A percentile compares a stretch with the other conserved stretches of the same genome.
phyloP scores from a whole-genome alignment of 2,797 vertebrate genomes.

The Helostoma temminkii region DNA sequence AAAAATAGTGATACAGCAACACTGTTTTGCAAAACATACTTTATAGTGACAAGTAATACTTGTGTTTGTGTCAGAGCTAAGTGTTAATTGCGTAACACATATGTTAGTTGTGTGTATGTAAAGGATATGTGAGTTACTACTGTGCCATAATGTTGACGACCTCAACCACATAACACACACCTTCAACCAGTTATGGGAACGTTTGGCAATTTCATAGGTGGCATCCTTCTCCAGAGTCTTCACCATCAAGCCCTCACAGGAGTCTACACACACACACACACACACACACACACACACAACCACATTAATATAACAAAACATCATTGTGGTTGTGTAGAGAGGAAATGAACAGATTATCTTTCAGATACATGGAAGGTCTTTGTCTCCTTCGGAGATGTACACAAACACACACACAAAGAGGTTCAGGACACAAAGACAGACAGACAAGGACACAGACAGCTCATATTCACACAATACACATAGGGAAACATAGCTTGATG shows the following conservation, averaged over 20 bases:
- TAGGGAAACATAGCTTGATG: background rate
- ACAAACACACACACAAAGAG: conserved; percentile 31
- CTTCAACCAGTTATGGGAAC: conserved; percentile 96
- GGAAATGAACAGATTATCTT: conserved; percentile 73
- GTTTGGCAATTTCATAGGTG: conserved; percentile 94
- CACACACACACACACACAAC: conserved; percentile 44
- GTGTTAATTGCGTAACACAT: background rate
- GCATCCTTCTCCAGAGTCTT: conserved; percentile 93
- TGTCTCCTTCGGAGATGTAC: conserved; percentile 37
- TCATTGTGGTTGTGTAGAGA: conserved; percentile 37
- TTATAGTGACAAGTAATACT: background rate
- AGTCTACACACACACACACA: conserved; percentile 83
- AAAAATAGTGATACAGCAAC: too few species aligned
- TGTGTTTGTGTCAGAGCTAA: background rate
- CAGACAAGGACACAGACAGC: conserved; percentile 32
- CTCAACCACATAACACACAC: conserved; percentile 69
- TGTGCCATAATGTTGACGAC: background rate
- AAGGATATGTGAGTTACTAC: background rate
- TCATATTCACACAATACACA: conserved; percentile 15
- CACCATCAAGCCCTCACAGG: conserved; percentile 94
- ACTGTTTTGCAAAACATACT: background rate
- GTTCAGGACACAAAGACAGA: conserved; percentile 40
- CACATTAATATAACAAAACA: conserved; percentile 46
- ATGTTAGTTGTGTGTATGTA: background rate
- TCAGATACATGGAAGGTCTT: conserved; percentile 55